Evolutionary conservation across 2,888 invertebrate species (phyloP).

Genomic region (Cremastobaeus sp.): DNA sequence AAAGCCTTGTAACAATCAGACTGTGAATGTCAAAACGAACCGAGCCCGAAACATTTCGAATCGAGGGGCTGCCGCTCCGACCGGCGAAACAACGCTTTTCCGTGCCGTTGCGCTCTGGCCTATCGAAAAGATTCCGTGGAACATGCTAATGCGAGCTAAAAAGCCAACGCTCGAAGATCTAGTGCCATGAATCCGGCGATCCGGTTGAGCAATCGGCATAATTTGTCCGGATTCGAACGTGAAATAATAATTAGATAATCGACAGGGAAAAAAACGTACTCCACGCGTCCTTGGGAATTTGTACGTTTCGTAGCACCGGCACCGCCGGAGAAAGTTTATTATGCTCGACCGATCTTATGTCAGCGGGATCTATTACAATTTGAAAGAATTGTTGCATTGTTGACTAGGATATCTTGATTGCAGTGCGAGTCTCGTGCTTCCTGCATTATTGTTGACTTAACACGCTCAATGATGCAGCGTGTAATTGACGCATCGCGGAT

Average conservation of each 20-base stretch:
- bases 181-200: neutral
- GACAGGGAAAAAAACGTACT: conserved; percentile 43
- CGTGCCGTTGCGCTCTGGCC: conserved; percentile 10
- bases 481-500: conserved; percentile 10
- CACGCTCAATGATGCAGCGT: conserved; percentile 26
- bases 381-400: conserved; percentile 57
- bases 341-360: conserved; percentile 58
- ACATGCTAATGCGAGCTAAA: no score
- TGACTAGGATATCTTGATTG: conserved; percentile 34
- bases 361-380: conserved; percentile 59
- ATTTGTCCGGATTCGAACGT: conserved; percentile 21
- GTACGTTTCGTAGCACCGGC: conserved; percentile 49
- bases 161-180: neutral
- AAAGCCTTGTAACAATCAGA: no score
- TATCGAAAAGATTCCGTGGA: no score
- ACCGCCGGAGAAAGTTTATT: conserved; percentile 57
- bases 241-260: conserved; percentile 55
- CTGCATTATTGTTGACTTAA: conserved; percentile 53
- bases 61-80: no score
- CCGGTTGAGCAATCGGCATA: conserved; percentile 25
- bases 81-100: neutral
- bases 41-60: no score
- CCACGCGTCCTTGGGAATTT: conserved; percentile 56
- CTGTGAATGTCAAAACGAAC: no score
- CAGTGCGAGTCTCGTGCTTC: conserved; percentile 30